A percentile compares a stretch with the other conserved stretches of the same genome.
Conservation (phyloP, 2,888 invertebrate species). For the Lepeophtheirus nordmannii region DNA sequence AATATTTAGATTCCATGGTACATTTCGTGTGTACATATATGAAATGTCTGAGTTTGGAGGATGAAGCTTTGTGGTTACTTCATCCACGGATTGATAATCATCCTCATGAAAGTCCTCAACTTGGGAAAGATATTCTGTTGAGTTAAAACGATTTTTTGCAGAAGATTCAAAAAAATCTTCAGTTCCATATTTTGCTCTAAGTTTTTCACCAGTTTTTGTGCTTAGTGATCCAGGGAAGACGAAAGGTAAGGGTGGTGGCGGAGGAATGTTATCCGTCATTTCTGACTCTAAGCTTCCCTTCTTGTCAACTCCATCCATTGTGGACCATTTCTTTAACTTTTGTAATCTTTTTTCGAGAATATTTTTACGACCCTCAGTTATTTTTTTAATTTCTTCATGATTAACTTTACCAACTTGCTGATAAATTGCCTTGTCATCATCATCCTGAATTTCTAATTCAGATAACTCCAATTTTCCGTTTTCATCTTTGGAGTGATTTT, state of each 20-base stretch:
- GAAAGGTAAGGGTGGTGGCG: not conserved
- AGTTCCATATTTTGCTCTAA: not conserved
- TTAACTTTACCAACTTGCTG: not conserved
- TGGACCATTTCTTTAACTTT: conserved; percentile 24
- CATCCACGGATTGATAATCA: conserved; percentile 30
- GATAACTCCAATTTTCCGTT: not conserved
- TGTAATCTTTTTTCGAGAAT: conserved; percentile 64
- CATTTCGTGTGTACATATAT: conserved; percentile 63
- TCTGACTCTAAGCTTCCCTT: not conserved
- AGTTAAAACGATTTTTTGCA: not conserved
- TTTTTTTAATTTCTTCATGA: conserved; percentile 48
- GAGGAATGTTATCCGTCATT: not conserved
- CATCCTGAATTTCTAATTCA: not conserved
- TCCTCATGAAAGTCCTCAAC: conserved; percentile 30
- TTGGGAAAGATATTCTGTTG: not conserved
- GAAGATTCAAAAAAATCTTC: not conserved
- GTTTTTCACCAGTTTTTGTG: not conserved
- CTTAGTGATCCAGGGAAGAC: not conserved
- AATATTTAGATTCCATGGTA: conserved; percentile 74
- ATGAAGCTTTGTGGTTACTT: conserved; percentile 40
- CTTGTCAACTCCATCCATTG: conserved; percentile 21
- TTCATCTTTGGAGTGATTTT: too few relatives aligned
- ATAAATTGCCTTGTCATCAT: not conserved
- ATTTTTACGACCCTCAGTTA: conserved; percentile 68
- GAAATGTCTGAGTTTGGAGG: conserved; percentile 53